These are phyloP conservation scores for Serranochromis macrocephalus DNA, from an alignment of 2,113 vertebrate species.

Conservation along the genomic window DNA sequence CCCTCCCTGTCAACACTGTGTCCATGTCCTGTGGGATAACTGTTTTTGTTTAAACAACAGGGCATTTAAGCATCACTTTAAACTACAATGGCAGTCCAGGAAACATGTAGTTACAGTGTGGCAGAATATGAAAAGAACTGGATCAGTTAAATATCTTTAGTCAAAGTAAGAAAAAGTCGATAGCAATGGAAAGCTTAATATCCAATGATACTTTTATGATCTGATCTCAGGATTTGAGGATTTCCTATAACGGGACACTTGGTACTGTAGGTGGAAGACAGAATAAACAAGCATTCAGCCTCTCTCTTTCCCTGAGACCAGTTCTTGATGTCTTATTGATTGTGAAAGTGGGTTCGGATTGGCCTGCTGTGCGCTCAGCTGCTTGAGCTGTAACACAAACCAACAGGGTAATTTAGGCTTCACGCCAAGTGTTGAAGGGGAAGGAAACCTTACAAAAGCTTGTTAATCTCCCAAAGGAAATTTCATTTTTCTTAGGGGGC, in stretches of 20 bases:
- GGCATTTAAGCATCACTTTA: neutral
- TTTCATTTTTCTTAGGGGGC: constrained; percentile 18
- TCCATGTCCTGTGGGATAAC: neutral
- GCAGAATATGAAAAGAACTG: neutral
- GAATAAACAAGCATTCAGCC: neutral
- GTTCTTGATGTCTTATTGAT: neutral
- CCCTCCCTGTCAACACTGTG: neutral
- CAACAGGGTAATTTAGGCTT: neutral
- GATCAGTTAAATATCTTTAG: neutral
- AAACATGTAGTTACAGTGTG: neutral
- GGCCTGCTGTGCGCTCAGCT: neutral
- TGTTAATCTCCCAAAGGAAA: constrained; percentile 33
- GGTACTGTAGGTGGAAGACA: neutral
- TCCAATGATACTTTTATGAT: neutral
- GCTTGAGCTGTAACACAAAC: constrained; percentile 11
- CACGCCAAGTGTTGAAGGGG: neutral
- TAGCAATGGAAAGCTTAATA: neutral
- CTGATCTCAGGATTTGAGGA: neutral
- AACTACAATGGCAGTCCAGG: neutral
- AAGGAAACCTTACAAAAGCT: constrained; percentile 11
- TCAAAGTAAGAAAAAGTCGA: neutral
- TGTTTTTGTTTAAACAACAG: neutral
- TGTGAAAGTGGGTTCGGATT: neutral
- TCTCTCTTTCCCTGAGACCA: neutral
- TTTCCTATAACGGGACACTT: neutral